Percentiles rank a stretch among this genome's conserved stretches.
These are phyloP conservation scores for Podilymbus podiceps DNA, from an alignment of 2,113 vertebrate genomes.

Conservation along the genomic window DNA sequence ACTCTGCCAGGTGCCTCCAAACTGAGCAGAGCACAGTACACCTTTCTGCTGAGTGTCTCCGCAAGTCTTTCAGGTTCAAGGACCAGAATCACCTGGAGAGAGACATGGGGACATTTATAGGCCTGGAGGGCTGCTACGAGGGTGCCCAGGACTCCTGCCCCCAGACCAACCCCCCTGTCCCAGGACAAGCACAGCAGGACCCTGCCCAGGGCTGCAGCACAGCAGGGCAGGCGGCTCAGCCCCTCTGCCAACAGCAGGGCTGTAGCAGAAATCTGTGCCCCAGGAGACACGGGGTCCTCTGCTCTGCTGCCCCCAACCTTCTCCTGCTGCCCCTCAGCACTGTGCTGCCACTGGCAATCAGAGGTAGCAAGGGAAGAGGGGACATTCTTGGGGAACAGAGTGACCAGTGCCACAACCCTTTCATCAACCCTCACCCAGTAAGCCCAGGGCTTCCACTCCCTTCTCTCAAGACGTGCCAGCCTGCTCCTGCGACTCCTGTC, in stretches of 20 bases:
- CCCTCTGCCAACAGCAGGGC: neutral
- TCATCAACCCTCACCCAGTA: neutral
- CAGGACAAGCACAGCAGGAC: neutral
- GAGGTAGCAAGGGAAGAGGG: neutral
- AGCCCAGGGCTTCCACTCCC: rapidly evolving
- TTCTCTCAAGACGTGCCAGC: neutral
- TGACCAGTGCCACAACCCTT: rapidly evolving
- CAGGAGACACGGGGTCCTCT: neutral
- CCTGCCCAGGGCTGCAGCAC: rapidly evolving
- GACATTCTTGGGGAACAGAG: neutral
- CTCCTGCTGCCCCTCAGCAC: neutral
- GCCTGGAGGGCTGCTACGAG: rapidly evolving
- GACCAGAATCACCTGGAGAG: neutral
- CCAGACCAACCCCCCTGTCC: neutral
- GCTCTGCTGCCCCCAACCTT: neutral
- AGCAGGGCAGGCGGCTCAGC: neutral
- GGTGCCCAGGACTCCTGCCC: neutral
- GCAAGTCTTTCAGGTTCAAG: neutral
- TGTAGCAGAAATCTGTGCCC: neutral
- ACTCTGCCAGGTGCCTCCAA: rapidly evolving
- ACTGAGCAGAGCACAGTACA: neutral
- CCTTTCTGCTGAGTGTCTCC: neutral
- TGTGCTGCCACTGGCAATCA: rapidly evolving
- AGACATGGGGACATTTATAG: neutral
- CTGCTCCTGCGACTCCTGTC: neutral